A percentile compares a stretch with the other conserved stretches of the same genome.
Evolutionary conservation across 2,888 invertebrate genomes (phyloP).

Genomic region (Blastobasis lacticolella): DNA sequence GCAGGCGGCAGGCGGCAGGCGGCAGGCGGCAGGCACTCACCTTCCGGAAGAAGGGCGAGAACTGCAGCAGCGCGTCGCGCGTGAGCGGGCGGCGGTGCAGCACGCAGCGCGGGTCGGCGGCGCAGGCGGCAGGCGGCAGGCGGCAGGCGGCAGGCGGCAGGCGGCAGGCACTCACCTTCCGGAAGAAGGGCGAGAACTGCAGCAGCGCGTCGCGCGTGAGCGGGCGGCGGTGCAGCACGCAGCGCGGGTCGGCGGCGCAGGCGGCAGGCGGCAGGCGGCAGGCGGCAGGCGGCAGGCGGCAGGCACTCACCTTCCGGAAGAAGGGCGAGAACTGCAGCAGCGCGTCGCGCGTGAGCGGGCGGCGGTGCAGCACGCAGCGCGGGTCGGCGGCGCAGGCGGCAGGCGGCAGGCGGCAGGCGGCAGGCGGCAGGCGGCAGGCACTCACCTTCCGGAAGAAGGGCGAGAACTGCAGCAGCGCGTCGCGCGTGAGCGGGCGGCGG

Average conservation of each 20-base stretch:
- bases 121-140: constrained; percentile 82
- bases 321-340: constrained; percentile 87
- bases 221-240: constrained; percentile 77
- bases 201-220: constrained; percentile 81
- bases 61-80: constrained; percentile 80
- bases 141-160: no score
- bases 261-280: constrained; percentile 82
- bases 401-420: no score
- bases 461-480: no score
- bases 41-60: constrained; percentile 89
- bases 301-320: constrained; percentile 79
- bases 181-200: constrained; percentile 88
- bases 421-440: no score
- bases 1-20: no score
- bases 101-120: constrained; percentile 80
- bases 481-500: no score
- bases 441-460: no score
- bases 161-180: constrained; percentile 67
- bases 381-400: constrained; percentile 80
- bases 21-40: constrained; percentile 25
- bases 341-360: constrained; percentile 78
- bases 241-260: constrained; percentile 80
- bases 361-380: constrained; percentile 78
- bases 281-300: no score
- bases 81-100: constrained; percentile 77